A percentile compares a stretch with the other conserved stretches of the same genome.
Evolutionary conservation across 2,888 invertebrate genomes (phyloP).

Genomic region (Cheilosia urbana): DNA sequence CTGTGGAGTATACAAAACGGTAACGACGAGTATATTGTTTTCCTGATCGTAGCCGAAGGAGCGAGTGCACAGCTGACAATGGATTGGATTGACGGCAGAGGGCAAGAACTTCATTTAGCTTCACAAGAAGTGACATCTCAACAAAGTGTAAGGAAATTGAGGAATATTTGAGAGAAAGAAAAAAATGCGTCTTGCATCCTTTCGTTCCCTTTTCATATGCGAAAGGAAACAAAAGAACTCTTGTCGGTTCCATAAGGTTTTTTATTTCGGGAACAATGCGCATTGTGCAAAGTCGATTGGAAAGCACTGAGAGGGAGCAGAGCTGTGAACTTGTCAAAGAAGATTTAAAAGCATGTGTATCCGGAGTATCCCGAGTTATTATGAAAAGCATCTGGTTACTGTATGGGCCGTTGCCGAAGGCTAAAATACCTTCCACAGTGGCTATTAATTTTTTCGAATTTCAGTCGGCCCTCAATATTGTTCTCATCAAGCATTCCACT

Average conservation of each 20-base stretch:
- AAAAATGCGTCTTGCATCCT: constrained; percentile 21
- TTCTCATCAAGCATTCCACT: constrained; percentile 21
- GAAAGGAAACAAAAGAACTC: constrained; percentile 47
- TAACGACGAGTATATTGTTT: constrained; percentile 52
- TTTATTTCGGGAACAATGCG: constrained; percentile 5
- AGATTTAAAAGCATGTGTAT: not conserved
- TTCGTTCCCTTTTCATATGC: not conserved
- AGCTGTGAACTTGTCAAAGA: constrained; percentile 15
- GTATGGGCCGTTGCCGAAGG: too few relatives aligned
- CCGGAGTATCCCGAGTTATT: not conserved
- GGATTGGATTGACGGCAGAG: constrained; percentile 48
- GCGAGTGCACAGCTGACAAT: constrained; percentile 40
- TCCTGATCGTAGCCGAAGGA: constrained; percentile 50
- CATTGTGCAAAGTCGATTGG: constrained; percentile 51
- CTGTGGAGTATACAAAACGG: constrained; percentile 27
- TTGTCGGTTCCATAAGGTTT: constrained; percentile 6
- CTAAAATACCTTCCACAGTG: too few relatives aligned
- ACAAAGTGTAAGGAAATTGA: constrained; percentile 47
- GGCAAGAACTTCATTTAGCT: constrained; percentile 53
- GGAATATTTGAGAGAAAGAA: constrained; percentile 31
- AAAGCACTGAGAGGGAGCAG: not conserved
- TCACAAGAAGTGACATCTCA: constrained; percentile 27
- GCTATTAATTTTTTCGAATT: too few relatives aligned
- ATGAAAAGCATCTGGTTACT: not conserved
- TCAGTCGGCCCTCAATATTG: too few relatives aligned